Base-by-base conservation (phyloP, 2,888 invertebrate species). In the Ichneumon xanthorius region DNA sequence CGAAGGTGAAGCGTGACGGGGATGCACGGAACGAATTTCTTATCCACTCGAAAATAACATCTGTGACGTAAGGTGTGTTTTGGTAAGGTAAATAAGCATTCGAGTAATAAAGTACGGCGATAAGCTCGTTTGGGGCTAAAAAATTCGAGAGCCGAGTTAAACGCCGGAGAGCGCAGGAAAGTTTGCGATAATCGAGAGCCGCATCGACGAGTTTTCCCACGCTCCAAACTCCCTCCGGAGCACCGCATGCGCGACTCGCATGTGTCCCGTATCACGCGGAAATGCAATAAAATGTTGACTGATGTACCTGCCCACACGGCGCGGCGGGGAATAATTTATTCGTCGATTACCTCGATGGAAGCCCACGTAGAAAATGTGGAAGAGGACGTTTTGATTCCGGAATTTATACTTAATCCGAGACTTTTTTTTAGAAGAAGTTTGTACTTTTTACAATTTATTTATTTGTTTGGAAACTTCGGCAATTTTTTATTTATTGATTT, bases 151-250 rank as follows among this genome's bases (percentile, higher is more conserved):
- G 16, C 58, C 45, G n/a, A n/a, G 40, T 26, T 26, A 45, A 40
- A 45, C 30, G 9, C 14, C 22, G 45, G 40, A n/a, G 5, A 71
- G 73, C 55, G 70, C 33, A 79, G 16, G 68, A 30, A 76, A 80
- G 79, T 71, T 63, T 11, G 58, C 71, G 37, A 73, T 48, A 58
- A 58, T 14, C 67, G 37, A 58, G 30, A 7, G 37, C 19, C 7
- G 61, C 71, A 58, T 80, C 84, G 77, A 77, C 65, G 77, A 84
- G 71, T 68, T 79, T 84, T 84, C 76, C 80, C 80, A 84, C 84
- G 80, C 84, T 68, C 45, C 67, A 50, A 63, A 84, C 79, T 55
- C 70, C 30, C 70, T 2, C n/a, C 63, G n/a, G 61, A 22, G 53
- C 58, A 45, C n/a, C 33, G 55, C 68, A 71, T 48, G 16, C 37